These are phyloP conservation scores for Oasisia sp. DNA, from an alignment of 2,888 invertebrate genomes.

Conservation along the genomic window DNA sequence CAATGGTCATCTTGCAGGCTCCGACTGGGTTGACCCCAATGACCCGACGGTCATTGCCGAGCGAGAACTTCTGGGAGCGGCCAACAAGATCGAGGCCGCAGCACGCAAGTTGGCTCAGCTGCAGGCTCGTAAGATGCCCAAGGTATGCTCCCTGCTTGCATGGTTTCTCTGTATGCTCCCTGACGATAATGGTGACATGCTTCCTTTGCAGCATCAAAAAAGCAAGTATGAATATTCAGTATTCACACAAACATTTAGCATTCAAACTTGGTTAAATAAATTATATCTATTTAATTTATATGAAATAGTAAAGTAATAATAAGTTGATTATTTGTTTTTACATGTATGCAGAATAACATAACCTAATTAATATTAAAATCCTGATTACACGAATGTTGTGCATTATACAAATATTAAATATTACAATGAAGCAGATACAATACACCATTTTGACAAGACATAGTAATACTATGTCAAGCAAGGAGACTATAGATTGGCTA, in stretches of 20 bases:
- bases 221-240: neutral
- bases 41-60: constrained; percentile 98
- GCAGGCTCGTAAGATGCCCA: constrained; percentile 82
- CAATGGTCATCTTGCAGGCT: constrained; percentile 68
- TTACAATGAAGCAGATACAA: neutral
- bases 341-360: too few species aligned
- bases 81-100: constrained; percentile 97
- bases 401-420: neutral
- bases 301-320: too few species aligned
- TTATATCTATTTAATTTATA: too few species aligned
- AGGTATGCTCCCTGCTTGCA: constrained; percentile 59
- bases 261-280: neutral
- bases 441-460: too few species aligned
- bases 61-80: constrained; percentile 95
- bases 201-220: neutral
- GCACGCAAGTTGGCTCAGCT: constrained; percentile 93
- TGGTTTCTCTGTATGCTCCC: neutral
- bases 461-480: too few species aligned
- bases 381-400: neutral
- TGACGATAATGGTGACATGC: neutral
- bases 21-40: constrained; percentile 95
- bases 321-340: too few species aligned
- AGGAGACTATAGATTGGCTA: neutral
- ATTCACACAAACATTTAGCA: neutral
- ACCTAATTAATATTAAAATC: neutral